Conservation (phyloP, 2,888 invertebrate species). For the Stenolophus ochropezus region DNA sequence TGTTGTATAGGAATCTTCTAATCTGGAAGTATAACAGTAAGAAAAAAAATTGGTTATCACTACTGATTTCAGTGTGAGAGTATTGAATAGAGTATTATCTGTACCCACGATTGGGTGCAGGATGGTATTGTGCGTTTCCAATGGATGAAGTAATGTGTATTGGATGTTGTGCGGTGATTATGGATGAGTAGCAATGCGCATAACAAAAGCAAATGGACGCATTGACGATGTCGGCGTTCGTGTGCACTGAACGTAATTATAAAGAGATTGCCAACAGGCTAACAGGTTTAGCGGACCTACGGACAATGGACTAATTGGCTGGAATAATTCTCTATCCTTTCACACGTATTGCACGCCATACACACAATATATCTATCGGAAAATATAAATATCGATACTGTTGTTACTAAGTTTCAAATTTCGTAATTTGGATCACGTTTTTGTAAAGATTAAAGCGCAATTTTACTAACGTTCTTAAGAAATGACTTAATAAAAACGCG, state of each 20-base stretch:
- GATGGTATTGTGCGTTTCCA: not conserved
- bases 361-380: not conserved
- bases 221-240: not conserved
- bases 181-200: not conserved
- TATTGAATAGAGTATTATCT: no score
- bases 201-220: not conserved
- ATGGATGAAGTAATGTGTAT: not conserved
- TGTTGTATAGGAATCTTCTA: no score
- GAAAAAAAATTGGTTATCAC: no score
- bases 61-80: no score
- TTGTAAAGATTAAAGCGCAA: no score
- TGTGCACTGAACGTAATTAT: slow-evolving; percentile 7
- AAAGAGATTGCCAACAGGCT: slow-evolving; percentile 2
- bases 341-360: not conserved
- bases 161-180: not conserved
- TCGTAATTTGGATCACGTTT: no score
- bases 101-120: not conserved
- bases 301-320: not conserved
- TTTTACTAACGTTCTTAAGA: no score
- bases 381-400: no score
- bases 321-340: not conserved
- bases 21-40: no score
- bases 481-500: no score
- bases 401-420: no score
- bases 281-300: not conserved